Evolutionary conservation across 2,888 invertebrate genomes (phyloP), one percentile per base, ranked within the genome.

Genomic region (Nomada flava): DNA sequence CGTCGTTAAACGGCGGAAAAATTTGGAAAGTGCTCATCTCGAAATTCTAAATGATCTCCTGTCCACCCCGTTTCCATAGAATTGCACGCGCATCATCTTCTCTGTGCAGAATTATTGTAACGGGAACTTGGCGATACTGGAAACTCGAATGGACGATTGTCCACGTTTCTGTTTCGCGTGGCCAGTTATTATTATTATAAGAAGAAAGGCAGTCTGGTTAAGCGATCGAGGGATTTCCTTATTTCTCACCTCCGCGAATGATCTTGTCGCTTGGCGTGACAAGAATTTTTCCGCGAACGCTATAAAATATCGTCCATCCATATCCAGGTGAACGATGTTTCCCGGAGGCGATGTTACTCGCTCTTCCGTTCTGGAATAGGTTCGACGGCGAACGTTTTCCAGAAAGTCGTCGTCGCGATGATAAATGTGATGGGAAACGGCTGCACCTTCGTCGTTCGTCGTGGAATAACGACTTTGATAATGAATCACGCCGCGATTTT

Each of bases 401-500:
- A 73, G 82, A 70, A 60, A 60, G 64, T 60, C 73, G 76, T 83
- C 76, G 65, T 50, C 65, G 64, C 47, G 50, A 73, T 65, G 77
- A 82, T 71, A 79, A 76, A 72, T 50, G 72, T 29, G 52, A 55
- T 2, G 55, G 23, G 68, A 26, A 70, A 57, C 53, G 69, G 76
- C 81, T 80, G 60, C 72, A 20, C 82, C 77, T 70, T 82, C 63
- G 53, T 20, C 36, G 60, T 47, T 44, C 63, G 60, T 47, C 18
- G 20, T 23, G 62, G 52, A 59, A 53, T 59, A 75, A 75, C 68
- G 57, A 50, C 70, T 59, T 79, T 83, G 73, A 83, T 75, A 86
- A 86, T 83, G 80, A 76, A 84, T 86, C 79, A 82, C 67, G 60
- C 57, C 29, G 70, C 63, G 76, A 84, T 84, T 79, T 79, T 26